These are phyloP conservation scores for Piprites chloris DNA, from an alignment of 2,113 vertebrate genomes.

Conservation along the genomic window DNA sequence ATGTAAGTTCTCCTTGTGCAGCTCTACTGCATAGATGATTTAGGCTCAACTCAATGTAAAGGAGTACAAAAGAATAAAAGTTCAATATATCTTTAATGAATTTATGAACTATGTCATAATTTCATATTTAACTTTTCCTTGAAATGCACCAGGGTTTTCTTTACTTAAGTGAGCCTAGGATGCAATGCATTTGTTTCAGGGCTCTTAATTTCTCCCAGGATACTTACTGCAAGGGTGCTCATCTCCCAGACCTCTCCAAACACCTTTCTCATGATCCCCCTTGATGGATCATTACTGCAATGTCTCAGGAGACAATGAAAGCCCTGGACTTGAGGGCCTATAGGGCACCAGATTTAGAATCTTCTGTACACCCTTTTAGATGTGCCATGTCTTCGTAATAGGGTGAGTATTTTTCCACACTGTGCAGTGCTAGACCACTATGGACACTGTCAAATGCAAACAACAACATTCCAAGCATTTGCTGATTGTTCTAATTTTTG, in stretches of 20 bases:
- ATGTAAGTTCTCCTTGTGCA: background rate
- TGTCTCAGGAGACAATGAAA: background rate
- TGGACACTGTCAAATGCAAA: background rate
- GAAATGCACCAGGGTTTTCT: background rate
- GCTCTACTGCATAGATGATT: background rate
- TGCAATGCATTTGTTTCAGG: rapidly evolving
- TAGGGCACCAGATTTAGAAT: background rate
- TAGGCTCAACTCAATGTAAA: background rate
- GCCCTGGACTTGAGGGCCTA: background rate
- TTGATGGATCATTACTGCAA: background rate
- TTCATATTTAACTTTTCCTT: background rate
- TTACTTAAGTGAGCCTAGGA: background rate
- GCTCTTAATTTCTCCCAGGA: background rate
- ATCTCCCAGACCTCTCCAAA: background rate
- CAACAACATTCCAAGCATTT: background rate
- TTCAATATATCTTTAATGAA: background rate
- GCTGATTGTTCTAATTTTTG: background rate
- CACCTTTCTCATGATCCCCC: background rate
- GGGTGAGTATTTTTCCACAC: background rate
- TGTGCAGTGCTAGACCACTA: background rate
- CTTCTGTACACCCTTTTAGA: background rate
- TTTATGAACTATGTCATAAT: background rate
- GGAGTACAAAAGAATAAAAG: background rate
- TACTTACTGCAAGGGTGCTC: background rate
- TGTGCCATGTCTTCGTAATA: background rate